These are phyloP conservation scores for Delphinus delphis DNA, from an alignment of 2,113 vertebrate genomes.

Conservation along the genomic window DNA sequence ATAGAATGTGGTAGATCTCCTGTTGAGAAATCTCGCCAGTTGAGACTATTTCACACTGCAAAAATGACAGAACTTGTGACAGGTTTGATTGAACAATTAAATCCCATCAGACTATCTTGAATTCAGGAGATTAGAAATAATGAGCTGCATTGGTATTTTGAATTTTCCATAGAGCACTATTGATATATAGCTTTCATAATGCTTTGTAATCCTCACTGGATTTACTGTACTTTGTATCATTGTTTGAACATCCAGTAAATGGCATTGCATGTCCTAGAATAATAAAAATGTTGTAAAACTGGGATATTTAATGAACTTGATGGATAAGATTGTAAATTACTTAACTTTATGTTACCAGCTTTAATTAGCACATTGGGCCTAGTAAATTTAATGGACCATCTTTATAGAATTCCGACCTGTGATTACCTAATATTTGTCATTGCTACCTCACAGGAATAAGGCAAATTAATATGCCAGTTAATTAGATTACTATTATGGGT, in stretches of 20 bases:
- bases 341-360: background rate
- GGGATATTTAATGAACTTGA: slow-evolving; percentile 62
- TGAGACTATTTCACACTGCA: slow-evolving; percentile 27
- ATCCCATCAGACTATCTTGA: background rate
- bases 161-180: background rate
- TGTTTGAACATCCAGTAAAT: slow-evolving; percentile 55
- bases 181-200: background rate
- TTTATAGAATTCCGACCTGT: slow-evolving; percentile 6
- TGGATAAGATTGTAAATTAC: slow-evolving; percentile 54
- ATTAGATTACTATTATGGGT: background rate
- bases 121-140: slow-evolving; percentile 36
- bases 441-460: background rate
- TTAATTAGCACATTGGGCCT: background rate
- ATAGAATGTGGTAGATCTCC: background rate
- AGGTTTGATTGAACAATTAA: slow-evolving; percentile 48
- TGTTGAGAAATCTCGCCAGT: background rate
- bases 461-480: background rate
- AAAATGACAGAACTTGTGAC: background rate
- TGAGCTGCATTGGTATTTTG: slow-evolving; percentile 35
- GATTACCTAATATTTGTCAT: slow-evolving; percentile 60
- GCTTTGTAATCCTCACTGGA: background rate
- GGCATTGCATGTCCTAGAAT: slow-evolving; percentile 44
- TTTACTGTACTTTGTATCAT: slow-evolving; percentile 35
- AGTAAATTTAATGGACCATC: slow-evolving; percentile 35
- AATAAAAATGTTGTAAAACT: slow-evolving; percentile 70